A percentile compares a stretch with the other conserved stretches of the same genome.
phyloP scores from a whole-genome alignment of 2,797 vertebrate genomes.

The Platalea minor region DNA sequence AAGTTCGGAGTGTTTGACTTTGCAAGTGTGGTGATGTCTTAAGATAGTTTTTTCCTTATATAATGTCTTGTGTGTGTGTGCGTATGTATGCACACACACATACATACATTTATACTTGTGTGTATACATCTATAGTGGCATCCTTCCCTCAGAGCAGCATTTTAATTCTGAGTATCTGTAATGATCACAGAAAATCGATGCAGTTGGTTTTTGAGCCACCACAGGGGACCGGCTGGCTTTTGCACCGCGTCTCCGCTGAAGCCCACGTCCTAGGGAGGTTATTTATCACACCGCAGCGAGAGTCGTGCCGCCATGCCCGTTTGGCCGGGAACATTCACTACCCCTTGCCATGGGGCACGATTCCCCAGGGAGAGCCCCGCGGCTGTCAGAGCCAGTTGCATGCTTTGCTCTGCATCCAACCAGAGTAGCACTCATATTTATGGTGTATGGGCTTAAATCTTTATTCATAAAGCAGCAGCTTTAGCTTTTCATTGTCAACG shows the following conservation, averaged over 20 bases:
- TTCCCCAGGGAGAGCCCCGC: background rate
- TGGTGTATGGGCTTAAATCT: constrained; percentile 15
- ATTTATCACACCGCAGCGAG: background rate
- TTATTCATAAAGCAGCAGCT: background rate
- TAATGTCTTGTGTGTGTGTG: background rate
- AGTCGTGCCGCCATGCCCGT: background rate
- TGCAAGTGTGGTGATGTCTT: background rate
- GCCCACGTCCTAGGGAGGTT: background rate
- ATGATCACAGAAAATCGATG: background rate
- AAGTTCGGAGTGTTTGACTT: background rate
- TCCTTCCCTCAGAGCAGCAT: background rate
- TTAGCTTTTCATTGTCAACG: background rate
- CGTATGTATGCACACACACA: no score
- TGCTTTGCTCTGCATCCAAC: background rate
- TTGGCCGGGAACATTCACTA: background rate
- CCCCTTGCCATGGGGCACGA: fast-evolving
- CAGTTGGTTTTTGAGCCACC: background rate
- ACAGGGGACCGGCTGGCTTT: background rate
- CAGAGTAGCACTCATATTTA: background rate
- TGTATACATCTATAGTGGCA: fast-evolving
- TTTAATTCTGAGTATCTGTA: background rate
- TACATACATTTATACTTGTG: background rate
- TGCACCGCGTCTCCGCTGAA: fast-evolving
- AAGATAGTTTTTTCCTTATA: background rate
- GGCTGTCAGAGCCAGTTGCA: background rate